Evolutionary conservation across 1,140 invertebrate species (phyloP), one percentile per base, ranked within the genome.

Genomic region (Zaprionus africanus): DNA sequence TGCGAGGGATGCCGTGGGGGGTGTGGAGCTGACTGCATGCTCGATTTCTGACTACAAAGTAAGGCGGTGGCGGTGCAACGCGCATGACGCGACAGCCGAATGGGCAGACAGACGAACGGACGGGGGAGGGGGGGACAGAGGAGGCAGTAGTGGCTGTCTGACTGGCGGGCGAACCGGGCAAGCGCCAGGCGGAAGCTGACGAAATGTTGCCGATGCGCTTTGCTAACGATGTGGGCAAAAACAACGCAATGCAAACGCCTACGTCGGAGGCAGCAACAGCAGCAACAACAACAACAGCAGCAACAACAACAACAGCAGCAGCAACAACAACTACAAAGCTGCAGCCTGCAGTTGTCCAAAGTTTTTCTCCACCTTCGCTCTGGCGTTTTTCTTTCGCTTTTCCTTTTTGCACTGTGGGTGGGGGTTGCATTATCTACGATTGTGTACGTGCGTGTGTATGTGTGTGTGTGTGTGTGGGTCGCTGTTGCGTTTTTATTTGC

Each of bases 211-310:
- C 85, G 85, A 90, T 90, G 85, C 83, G 85, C 85, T 77, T 85
- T 82, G 85, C 85, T 90, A 90, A 90, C 86, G 85, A 90, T 90
- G 85, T 84, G 81, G 85, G 86, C 85, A 90, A 90, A 81, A 90
- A 90, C 85, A 90, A 88, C 80, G 82, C 84, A 87, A 82, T 75
- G 80, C 80, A 80, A 82, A 82, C 83, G 72, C 76, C 79, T 68
- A 81, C 78, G 74, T 77, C 51, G 68, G 49, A 53, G 22, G 68
- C 41, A 43, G 56, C 43, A 34, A 60, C 60, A 49, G 53, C 60
- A 41, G 15, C 74, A 60, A 7, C 24, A 26, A 1, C 70, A 72
- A 43, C 63, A 75, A 62, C 82, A 82, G 68, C 79, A 80, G 5
- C 56, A 38, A 22, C 53, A 64, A 1, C 58, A 58, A 3, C 65